These are phyloP conservation scores for Toxostoma redivivum DNA, from an alignment of 2,113 vertebrate species.

Conservation along the genomic window DNA sequence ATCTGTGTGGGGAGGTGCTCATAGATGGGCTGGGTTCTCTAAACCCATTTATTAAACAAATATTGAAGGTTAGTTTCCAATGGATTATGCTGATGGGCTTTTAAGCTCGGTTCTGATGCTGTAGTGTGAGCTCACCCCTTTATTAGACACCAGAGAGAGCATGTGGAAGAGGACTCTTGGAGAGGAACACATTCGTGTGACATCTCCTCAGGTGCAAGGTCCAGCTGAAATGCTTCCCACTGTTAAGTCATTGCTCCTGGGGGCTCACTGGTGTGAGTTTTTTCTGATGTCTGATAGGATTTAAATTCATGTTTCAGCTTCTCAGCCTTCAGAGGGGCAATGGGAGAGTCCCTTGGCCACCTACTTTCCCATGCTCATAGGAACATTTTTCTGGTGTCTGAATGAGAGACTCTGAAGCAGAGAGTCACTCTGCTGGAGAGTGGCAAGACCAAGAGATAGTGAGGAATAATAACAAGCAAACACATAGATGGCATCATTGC, in stretches of 20 bases:
- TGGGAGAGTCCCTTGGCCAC: not conserved
- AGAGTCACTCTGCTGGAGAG: not conserved
- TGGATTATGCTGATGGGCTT: constrained; percentile 22
- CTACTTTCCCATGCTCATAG: not conserved
- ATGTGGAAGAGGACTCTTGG: constrained; percentile 15
- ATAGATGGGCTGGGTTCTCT: not conserved
- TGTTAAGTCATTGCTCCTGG: constrained; percentile 40
- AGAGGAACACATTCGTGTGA: not conserved
- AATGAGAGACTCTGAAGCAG: not conserved
- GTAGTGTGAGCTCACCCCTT: constrained; percentile 45
- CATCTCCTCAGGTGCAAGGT: constrained; percentile 28
- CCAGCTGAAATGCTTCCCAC: constrained; percentile 59
- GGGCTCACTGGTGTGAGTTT: not conserved
- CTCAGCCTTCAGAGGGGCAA: not conserved
- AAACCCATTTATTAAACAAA: not conserved
- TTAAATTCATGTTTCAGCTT: not conserved
- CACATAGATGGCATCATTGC: not conserved
- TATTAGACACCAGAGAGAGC: constrained; percentile 9
- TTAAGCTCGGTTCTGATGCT: constrained; percentile 25
- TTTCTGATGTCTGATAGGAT: not conserved
- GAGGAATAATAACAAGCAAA: not conserved
- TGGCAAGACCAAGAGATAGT: not conserved
- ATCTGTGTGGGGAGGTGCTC: not conserved
- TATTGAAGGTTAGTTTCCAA: constrained; percentile 14
- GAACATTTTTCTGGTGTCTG: not conserved